Percentiles rank a stretch among this genome's conserved stretches.
phyloP scores from a whole-genome alignment of 2,113 vertebrate genomes.

The Pica pica region DNA sequence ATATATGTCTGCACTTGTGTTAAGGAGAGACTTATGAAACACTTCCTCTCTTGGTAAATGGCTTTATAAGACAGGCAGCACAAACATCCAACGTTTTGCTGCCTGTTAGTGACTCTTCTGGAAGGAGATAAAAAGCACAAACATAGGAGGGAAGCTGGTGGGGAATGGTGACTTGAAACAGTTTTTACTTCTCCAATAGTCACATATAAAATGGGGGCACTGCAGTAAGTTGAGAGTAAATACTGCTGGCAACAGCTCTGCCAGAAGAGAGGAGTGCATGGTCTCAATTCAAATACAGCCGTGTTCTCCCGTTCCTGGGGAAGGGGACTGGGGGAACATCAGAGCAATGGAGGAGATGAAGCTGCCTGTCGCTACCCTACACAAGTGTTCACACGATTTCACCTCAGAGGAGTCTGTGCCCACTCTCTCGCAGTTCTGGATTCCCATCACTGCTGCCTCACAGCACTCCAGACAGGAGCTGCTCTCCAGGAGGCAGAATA shows the following conservation, averaged over 20 bases:
- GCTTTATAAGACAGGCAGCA: neutral
- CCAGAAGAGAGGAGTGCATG: neutral
- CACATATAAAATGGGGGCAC: neutral
- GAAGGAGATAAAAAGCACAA: neutral
- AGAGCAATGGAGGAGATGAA: neutral
- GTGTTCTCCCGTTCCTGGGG: neutral
- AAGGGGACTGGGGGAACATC: accelerated
- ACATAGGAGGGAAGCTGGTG: neutral
- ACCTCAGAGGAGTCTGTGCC: neutral
- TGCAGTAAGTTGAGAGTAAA: neutral
- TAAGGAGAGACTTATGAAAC: neutral
- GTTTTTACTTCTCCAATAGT: neutral
- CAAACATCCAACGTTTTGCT: neutral
- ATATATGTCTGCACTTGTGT: neutral
- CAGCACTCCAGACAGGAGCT: neutral
- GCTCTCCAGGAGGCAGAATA: neutral
- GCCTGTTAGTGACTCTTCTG: neutral
- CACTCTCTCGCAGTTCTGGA: accelerated
- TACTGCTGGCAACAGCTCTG: neutral
- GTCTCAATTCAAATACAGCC: neutral
- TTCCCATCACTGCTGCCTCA: neutral
- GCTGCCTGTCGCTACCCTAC: accelerated
- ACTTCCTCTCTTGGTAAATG: neutral
- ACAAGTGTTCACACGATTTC: neutral
- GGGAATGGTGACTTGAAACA: neutral